Percentiles rank a stretch among this genome's conserved stretches.
Evolutionary conservation across 2,888 invertebrate species (phyloP).

Genomic region (Leptura quadrifasciata): DNA sequence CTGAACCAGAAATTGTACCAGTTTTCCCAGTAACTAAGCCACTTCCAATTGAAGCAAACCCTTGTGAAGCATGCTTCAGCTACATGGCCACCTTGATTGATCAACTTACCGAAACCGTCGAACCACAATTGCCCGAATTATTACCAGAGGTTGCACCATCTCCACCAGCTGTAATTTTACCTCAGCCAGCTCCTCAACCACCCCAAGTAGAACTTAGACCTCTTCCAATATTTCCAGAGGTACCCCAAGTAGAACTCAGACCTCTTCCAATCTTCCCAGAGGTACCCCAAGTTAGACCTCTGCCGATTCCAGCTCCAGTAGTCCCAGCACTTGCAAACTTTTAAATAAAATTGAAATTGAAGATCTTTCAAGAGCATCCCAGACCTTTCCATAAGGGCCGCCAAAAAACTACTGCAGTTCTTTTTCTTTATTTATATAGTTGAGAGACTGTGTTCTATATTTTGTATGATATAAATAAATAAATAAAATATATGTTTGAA

Average conservation of each 20-base stretch:
- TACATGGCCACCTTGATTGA: slow-evolving; percentile 38
- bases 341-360: background rate
- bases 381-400: too few relatives aligned
- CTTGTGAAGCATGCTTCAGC: slow-evolving; percentile 48
- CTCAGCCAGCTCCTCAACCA: background rate
- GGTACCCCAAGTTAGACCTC: too few relatives aligned
- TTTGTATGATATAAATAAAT: too few relatives aligned
- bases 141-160: background rate
- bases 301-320: background rate
- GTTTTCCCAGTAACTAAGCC: slow-evolving; percentile 19
- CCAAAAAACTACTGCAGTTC: too few relatives aligned
- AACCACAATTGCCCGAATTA: background rate
- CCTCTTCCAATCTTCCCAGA: background rate
- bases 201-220: background rate
- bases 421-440: too few relatives aligned
- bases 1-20: background rate
- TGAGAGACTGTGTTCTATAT: too few relatives aligned
- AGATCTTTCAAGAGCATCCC: background rate
- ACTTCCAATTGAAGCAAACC: background rate
- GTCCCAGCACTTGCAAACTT: background rate
- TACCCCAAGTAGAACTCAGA: background rate
- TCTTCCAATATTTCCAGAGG: background rate
- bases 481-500: too few relatives aligned
- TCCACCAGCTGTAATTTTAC: background rate
- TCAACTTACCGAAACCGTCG: slow-evolving; percentile 8